Percentiles rank a stretch among this genome's conserved stretches.
Conservation (phyloP, 1,140 invertebrate species). For the Ylistrum balloti region DNA sequence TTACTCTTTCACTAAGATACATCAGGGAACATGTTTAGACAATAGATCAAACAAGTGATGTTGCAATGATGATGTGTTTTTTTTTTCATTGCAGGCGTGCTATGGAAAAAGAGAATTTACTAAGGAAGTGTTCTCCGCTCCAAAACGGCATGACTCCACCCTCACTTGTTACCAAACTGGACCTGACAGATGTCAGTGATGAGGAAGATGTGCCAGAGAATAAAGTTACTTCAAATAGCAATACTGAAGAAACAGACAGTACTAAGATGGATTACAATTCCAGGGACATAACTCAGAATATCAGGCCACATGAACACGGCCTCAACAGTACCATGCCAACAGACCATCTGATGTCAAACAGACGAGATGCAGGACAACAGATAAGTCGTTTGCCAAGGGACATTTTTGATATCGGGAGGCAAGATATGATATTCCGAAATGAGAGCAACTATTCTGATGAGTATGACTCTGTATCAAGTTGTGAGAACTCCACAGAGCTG, state of each 20-base stretch:
- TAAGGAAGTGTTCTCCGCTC: slow-evolving; percentile 1
- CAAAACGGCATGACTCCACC: not conserved
- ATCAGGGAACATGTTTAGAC: too few relatives aligned
- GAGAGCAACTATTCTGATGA: slow-evolving; percentile 26
- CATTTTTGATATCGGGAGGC: not conserved
- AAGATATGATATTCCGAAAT: slow-evolving; percentile 31
- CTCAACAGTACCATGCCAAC: slow-evolving; percentile 8
- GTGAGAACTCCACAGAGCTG: slow-evolving; percentile 26
- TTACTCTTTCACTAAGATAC: too few relatives aligned
- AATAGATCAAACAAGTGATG: too few relatives aligned
- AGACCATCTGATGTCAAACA: not conserved
- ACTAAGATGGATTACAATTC: not conserved
- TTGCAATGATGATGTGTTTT: not conserved
- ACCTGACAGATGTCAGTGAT: not conserved
- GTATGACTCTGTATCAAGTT: slow-evolving; percentile 35
- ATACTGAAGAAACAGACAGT: too few relatives aligned
- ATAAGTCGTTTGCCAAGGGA: not conserved
- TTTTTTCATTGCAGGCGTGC: not conserved
- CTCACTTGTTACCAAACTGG: not conserved
- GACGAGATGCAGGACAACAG: slow-evolving; percentile 1
- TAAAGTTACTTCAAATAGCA: too few relatives aligned
- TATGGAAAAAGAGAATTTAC: not conserved
- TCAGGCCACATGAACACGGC: not conserved
- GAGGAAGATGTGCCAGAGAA: not conserved
- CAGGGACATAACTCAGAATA: slow-evolving; percentile 3